phyloP scores from a whole-genome alignment of 2,888 invertebrate species.

The Eristalinus aeneus region DNA sequence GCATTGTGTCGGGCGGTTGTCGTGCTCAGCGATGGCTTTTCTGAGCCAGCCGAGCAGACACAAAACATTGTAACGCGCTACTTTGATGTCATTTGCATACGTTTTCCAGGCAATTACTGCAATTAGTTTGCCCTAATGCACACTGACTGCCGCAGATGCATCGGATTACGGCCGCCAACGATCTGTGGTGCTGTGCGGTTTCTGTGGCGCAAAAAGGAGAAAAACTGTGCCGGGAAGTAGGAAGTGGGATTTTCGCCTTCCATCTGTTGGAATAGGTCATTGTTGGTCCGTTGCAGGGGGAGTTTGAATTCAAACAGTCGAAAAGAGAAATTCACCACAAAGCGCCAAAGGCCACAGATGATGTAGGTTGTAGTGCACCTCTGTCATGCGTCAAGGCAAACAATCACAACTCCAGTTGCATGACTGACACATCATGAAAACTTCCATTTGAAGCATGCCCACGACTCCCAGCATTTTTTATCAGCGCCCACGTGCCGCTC shows the following conservation, averaged over 20 bases:
- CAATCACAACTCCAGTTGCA: not conserved
- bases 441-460: not conserved
- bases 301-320: no score
- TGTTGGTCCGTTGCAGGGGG: not conserved
- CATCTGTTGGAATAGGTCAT: conserved; percentile 12
- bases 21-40: conserved; percentile 60
- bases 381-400: not conserved
- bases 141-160: conserved; percentile 45
- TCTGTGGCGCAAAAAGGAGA: not conserved
- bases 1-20: conserved; percentile 50
- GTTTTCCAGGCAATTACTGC: conserved; percentile 67
- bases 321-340: no score
- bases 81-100: conserved; percentile 69
- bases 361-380: no score
- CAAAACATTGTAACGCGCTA: conserved; percentile 58
- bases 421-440: not conserved
- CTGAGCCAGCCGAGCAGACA: conserved; percentile 58
- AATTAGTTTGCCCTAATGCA: conserved; percentile 67
- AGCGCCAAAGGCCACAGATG: no score
- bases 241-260: conserved; percentile 26
- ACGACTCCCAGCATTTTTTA: not conserved
- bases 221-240: conserved; percentile 38
- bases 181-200: not conserved
- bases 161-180: conserved; percentile 32
- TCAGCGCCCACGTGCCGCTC: not conserved